Evolutionary conservation across 2,888 invertebrate genomes (phyloP).

Genomic region (Boloria selene): DNA sequence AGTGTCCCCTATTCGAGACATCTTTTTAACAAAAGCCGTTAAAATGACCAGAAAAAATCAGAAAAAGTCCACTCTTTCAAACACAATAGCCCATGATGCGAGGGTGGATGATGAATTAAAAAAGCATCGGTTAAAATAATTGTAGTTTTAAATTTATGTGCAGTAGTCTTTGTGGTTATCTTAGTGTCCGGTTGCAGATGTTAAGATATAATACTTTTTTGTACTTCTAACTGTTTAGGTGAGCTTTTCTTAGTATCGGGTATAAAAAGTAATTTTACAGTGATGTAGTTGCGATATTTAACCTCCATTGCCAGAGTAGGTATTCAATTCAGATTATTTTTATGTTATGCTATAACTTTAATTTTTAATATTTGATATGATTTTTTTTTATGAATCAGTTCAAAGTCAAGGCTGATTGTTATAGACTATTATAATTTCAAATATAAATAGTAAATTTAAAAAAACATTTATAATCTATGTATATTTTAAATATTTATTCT

Average conservation of each 20-base stretch:
- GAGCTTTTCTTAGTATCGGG: background rate
- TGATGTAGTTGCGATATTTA: too few species aligned
- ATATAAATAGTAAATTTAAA: too few species aligned
- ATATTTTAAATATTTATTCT: too few species aligned
- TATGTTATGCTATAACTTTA: too few species aligned
- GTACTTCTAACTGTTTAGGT: background rate
- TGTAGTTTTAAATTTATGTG: slow-evolving; percentile 79
- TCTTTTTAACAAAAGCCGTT: slow-evolving; percentile 74
- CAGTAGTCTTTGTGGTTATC: slow-evolving; percentile 73
- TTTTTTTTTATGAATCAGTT: too few species aligned
- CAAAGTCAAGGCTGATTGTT: too few species aligned
- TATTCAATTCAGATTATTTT: too few species aligned
- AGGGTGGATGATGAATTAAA: slow-evolving; percentile 70
- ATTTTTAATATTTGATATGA: too few species aligned
- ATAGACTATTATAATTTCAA: too few species aligned
- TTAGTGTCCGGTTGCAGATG: slow-evolving; percentile 78
- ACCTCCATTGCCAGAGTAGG: too few species aligned
- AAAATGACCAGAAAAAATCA: slow-evolving; percentile 78
- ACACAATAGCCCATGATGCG: slow-evolving; percentile 71
- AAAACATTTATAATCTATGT: too few species aligned
- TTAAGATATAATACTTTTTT: slow-evolving; percentile 53
- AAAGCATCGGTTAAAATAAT: slow-evolving; percentile 72
- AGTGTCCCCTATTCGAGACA: slow-evolving; percentile 68
- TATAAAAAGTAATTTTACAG: too few species aligned
- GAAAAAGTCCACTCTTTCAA: slow-evolving; percentile 56